Evolutionary conservation across 2,888 invertebrate species (phyloP), one percentile per base, ranked within the genome.

Genomic region (Anaspis maculata): DNA sequence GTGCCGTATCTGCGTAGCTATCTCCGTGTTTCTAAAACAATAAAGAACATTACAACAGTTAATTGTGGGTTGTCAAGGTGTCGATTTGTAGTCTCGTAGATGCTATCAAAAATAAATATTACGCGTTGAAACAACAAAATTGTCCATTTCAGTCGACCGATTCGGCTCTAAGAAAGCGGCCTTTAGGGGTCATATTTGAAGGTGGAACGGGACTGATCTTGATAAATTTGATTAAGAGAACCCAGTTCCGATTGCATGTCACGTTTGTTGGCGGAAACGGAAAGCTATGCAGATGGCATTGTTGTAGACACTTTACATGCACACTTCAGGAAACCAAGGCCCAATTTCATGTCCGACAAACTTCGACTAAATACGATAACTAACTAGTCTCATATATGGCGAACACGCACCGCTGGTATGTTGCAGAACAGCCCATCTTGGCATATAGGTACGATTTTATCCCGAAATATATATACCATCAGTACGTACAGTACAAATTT

Each of bases 101-200:
- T 64, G 49, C 51, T 64, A 66, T 66, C 66, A 61, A 61, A 62
- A 63, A 64, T 66, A 64, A 64, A 66, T 64, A 66, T 62, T 64
- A 62, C 58, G 59, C 59, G 60, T 54, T 55, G 57, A 57, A 59
- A 59, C 54, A 54, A 60, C 57, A 55, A 60, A 60, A 59, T 58
- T 57, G 57, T 50, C 52, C 49, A 53, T 54, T 45, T 48, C 34
- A 36, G 40, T 32, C 32, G 43, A 41, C 30, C 38, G 31, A 30
- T 39, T 43, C 44, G 46, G 37, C 51, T 49, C 46, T 52, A 54
- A 35, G 46, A 36, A 37, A 37, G 36, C 37, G 35, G 44, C 33
- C 47, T 37, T 52, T 59, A 60, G 46, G 54, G 59, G 42, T 47
- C 45, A 56, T 42, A 49, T 51, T 58, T 50, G 53, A 46, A 38